Percentiles rank a stretch among this genome's conserved stretches.
Conservation (phyloP, 2,113 vertebrate genomes). For the Gadus macrocephalus region DNA sequence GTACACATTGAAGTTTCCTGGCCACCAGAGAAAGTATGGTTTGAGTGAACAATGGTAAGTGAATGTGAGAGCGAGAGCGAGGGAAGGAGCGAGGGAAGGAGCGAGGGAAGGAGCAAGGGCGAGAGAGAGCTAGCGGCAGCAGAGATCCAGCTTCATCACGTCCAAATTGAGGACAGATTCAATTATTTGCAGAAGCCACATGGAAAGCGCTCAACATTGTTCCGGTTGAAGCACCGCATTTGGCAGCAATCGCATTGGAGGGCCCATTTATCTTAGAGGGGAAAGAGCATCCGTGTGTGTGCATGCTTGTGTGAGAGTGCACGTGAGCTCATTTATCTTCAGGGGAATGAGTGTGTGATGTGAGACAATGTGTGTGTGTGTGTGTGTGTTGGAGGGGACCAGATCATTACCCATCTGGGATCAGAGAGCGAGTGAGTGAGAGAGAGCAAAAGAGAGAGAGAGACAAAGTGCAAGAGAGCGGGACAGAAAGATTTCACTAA, state of each 20-base stretch:
- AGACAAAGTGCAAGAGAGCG: no score
- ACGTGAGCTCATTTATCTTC: conserved; percentile 72
- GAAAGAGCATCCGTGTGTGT: conserved; percentile 34
- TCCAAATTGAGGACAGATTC: conserved; percentile 75
- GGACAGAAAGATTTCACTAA: no score
- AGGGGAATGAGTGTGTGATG: conserved; percentile 69
- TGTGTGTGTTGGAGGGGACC: conserved; percentile 57
- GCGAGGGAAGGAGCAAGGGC: conserved; percentile 18
- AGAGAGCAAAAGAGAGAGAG: conserved; percentile 28
- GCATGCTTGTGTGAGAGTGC: conserved; percentile 15
- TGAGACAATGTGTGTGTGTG: conserved; percentile 47
- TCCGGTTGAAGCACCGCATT: conserved; percentile 74
- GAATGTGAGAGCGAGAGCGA: conserved; percentile 25
- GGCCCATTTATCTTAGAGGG: conserved; percentile 72
- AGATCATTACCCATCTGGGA: conserved; percentile 75
- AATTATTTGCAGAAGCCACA: conserved; percentile 71
- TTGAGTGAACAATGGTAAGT: background rate
- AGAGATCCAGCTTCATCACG: conserved; percentile 64
- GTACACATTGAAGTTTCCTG: no score
- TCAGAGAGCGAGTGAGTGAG: conserved; percentile 46
- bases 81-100: conserved; percentile 16
- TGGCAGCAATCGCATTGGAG: conserved; percentile 70
- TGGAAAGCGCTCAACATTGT: conserved; percentile 69
- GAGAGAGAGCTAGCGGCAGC: conserved; percentile 7
- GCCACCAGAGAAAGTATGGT: conserved; percentile 20